Evolutionary conservation across 2,888 invertebrate genomes (phyloP), one percentile per base, ranked within the genome.

Genomic region (Habrosyne pyritoides): DNA sequence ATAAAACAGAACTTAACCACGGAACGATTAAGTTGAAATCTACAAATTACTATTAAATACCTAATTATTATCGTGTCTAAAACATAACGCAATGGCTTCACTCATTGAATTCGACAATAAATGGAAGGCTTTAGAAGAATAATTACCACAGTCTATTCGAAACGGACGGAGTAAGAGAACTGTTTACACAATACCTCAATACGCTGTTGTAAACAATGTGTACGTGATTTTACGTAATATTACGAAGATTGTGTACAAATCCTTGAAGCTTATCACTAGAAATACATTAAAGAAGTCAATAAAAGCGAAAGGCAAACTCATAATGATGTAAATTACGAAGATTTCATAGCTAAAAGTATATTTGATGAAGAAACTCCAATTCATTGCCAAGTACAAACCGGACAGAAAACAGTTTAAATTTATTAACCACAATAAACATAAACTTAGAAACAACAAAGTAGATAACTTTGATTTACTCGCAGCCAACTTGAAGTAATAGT

Each of bases 401-500:
- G 22, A 26, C 28, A 50, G 50, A 50, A 50, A 50, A 60, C 67
- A 50, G 66, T 61, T 71, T 60, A 69, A 66, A 70, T 70, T 69
- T 67, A 70, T 69, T 69, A 72, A 62, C 57, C 62, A 62, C 60
- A 65, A 65, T 62, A 62, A 60, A 64, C 66, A 65, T 72, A 71
- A 71, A 64, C 61, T 42, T 59, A 64, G 61, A 55, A 57, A 57
- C 54, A 50, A 51, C 48, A 53, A 55, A 59, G 56, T 46, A 69
- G 71, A 74, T 76, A 71, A 70, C 59, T 73, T 66, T 75, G 73
- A 76, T 73, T 74, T 75, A 76, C 54, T 53, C 52, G 51, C 51
- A 51, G 36, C 59, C 42, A 56, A 56, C 52, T 56, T 53, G 56
- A 49, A 56, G 69, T 74, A 62, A 53, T 50, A 48, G 22, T 42